A percentile compares a stretch with the other conserved stretches of the same genome.
Conservation (phyloP, 2,797 vertebrate species). For the Danionella dracula region DNA sequence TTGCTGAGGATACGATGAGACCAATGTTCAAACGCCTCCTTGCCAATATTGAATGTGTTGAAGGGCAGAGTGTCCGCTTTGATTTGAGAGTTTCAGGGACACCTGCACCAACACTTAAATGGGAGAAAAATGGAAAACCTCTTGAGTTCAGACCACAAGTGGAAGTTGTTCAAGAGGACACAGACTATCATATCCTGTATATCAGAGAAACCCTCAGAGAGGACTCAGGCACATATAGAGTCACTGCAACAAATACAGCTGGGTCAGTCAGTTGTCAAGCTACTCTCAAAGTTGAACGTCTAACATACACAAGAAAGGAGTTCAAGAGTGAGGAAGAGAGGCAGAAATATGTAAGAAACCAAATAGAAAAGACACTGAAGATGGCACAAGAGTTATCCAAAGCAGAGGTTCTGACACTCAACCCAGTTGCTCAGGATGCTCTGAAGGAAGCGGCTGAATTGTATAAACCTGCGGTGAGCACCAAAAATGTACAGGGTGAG, state of each 20-base stretch:
- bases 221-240: slow-evolving; percentile 91
- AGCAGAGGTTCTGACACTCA: slow-evolving; percentile 80
- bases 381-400: slow-evolving; percentile 89
- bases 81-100: slow-evolving; percentile 92
- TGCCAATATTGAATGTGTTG: slow-evolving; percentile 88
- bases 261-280: slow-evolving; percentile 92
- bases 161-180: slow-evolving; percentile 84
- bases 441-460: slow-evolving; percentile 89
- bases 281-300: slow-evolving; percentile 85
- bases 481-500: slow-evolving; percentile 92
- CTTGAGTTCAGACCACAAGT: slow-evolving; percentile 84
- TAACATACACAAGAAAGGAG: slow-evolving; percentile 87
- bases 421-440: slow-evolving; percentile 89
- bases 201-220: slow-evolving; percentile 93
- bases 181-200: slow-evolving; percentile 86
- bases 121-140: slow-evolving; percentile 90
- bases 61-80: slow-evolving; percentile 87
- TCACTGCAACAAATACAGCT: slow-evolving; percentile 90
- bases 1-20: slow-evolving; percentile 84
- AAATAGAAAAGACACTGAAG: slow-evolving; percentile 94
- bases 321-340: slow-evolving; percentile 88
- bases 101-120: slow-evolving; percentile 78
- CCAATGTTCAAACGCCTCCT: slow-evolving; percentile 97
- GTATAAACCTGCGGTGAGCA: slow-evolving; percentile 95
- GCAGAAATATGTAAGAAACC: slow-evolving; percentile 78